Conservation (phyloP, 2,113 vertebrate species). For the Prolemur simus region DNA sequence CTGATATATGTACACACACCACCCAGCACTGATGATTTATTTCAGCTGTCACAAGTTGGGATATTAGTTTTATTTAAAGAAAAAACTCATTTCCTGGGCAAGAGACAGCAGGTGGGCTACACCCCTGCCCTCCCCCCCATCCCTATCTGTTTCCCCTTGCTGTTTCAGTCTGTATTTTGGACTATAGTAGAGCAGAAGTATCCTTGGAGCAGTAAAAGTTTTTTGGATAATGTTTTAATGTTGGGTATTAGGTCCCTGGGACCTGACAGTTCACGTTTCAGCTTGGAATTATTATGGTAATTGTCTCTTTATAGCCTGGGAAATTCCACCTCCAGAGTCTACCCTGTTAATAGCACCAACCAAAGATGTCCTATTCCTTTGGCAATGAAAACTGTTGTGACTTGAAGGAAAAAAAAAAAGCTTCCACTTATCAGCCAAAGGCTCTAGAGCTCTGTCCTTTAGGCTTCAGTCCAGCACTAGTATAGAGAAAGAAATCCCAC, state of each 20-base stretch:
- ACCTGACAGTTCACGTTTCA: conserved; percentile 44
- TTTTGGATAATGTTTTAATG: not conserved
- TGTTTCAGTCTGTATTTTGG: not conserved
- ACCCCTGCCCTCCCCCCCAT: not conserved
- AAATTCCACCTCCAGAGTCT: not conserved
- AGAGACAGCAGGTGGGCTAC: not conserved
- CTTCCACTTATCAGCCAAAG: not conserved
- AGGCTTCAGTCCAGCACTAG: not conserved
- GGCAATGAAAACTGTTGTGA: conserved; percentile 21
- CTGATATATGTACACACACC: not conserved
- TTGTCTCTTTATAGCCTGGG: conserved; percentile 14
- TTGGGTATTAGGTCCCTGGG: not conserved
- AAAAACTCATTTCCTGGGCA: conserved; percentile 17
- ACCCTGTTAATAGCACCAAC: not conserved
- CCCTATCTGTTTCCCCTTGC: not conserved
- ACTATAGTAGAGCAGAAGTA: not conserved
- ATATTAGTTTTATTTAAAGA: conserved; percentile 16
- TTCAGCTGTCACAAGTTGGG: not conserved
- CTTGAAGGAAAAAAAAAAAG: not conserved
- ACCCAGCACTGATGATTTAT: not conserved
- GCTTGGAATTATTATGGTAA: conserved; percentile 24
- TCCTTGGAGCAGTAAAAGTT: not conserved
- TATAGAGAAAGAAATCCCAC: not conserved
- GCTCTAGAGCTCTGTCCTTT: not conserved
- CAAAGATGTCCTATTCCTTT: not conserved